A percentile compares a stretch with the other conserved stretches of the same genome.
Evolutionary conservation across 2,888 invertebrate genomes (phyloP).

Genomic region (Polia nebulosa): DNA sequence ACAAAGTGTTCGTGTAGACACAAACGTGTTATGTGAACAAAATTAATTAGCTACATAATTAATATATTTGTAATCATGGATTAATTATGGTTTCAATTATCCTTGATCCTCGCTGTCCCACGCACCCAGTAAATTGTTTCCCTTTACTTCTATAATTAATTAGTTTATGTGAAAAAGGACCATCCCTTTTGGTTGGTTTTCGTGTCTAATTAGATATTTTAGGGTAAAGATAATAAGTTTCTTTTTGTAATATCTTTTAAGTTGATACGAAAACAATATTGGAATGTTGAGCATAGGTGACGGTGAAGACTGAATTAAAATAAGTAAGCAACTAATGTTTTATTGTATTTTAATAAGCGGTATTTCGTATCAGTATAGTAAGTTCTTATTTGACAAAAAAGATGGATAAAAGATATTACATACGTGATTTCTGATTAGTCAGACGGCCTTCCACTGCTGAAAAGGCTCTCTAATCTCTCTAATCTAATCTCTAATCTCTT

Average conservation of each 20-base stretch:
- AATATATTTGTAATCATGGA: constrained; percentile 12
- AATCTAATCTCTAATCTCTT: too few species aligned
- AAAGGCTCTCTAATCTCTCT: too few species aligned
- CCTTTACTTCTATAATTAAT: constrained; percentile 16
- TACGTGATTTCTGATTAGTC: too few species aligned
- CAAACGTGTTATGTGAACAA: constrained; percentile 10
- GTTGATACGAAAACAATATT: not conserved
- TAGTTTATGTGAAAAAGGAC: not conserved
- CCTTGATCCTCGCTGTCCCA: constrained; percentile 9
- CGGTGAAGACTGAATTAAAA: too few species aligned
- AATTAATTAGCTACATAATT: constrained; percentile 17
- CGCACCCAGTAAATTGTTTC: constrained; percentile 5
- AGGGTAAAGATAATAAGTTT: not conserved
- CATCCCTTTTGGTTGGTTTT: not conserved
- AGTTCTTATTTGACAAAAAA: too few species aligned
- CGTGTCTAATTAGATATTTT: constrained; percentile 23
- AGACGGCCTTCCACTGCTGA: too few species aligned
- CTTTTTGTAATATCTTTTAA: not conserved
- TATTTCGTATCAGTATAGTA: too few species aligned
- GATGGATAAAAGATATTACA: too few species aligned
- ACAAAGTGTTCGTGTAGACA: not conserved
- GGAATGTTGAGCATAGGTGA: too few species aligned
- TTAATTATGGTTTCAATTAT: constrained; percentile 31
- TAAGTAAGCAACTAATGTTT: too few species aligned
- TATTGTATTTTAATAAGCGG: too few species aligned